Base-by-base conservation (phyloP, 2,113 vertebrate genomes). In the Indri indri region DNA sequence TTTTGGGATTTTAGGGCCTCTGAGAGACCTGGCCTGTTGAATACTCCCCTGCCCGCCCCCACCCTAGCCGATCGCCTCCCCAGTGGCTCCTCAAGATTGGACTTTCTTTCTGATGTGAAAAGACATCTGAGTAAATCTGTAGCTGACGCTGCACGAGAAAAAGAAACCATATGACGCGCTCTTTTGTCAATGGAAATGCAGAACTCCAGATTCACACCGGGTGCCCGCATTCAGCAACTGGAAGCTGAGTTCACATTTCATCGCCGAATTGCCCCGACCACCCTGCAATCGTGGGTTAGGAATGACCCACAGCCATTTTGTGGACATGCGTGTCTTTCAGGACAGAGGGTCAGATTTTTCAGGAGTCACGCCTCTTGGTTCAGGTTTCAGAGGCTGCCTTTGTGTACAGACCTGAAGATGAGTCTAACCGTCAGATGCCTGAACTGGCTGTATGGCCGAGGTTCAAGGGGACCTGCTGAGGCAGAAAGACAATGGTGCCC, bases 151-250 rank as follows among this genome's bases (percentile, higher is more conserved):
- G 5, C 42, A 91, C 17, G 65, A 54, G 8, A 50, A 65, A 61
- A 65, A 90, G 32, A 42, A 65, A 76, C 13, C 0, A 2, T 2
- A 2, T 6, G 37, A 5, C 1, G 2, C 37, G 52, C 17, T 47
- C 16, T 65, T 87, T 47, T 71, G 82, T 71, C 66, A 1, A 0
- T 1, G 3, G 32, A 57, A 9, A 42, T 9, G 40, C 52, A 54
- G 52, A 68, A 47, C 61, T 22, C 27, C 54, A 40, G 34, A 25
- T 22, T 76, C 52, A 47, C 0, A 1, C 18, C 5, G 10, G 71
- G 22, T 30, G 10, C 2, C 0, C 0, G 6, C 5, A 1, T 10
- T 42, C 14, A 2, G 13, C 54, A 57, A 16, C 32, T 17, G 20
- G 47, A 12, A 34, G 0, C 22, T 9, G 61, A 70, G 8, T 76